These are phyloP conservation scores for Oryzias curvinotus DNA, from an alignment of 2,113 vertebrate genomes.

Conservation along the genomic window DNA sequence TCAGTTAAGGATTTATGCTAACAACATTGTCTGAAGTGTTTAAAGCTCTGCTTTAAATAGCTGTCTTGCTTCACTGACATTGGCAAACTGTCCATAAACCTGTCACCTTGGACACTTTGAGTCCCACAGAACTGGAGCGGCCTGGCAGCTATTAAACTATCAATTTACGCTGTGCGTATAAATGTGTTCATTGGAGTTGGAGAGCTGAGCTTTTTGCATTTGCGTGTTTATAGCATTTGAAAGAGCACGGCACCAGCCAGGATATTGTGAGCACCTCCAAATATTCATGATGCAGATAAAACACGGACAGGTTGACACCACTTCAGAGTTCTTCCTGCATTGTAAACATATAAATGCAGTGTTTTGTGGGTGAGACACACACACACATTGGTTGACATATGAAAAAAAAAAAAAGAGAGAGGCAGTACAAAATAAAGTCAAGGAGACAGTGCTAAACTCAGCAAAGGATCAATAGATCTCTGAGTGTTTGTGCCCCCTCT, in stretches of 20 bases:
- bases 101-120: constrained; percentile 61
- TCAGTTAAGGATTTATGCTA: constrained; percentile 63
- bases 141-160: constrained; percentile 66
- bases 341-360: constrained; percentile 51
- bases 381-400: constrained; percentile 23
- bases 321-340: constrained; percentile 42
- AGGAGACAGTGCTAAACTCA: constrained; percentile 60
- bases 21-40: constrained; percentile 55
- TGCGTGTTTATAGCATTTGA: constrained; percentile 23
- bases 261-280: constrained; percentile 26
- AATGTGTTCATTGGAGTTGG: constrained; percentile 7
- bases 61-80: constrained; percentile 62
- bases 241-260: constrained; percentile 27
- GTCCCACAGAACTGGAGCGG: constrained; percentile 55
- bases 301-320: constrained; percentile 54
- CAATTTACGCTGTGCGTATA: constrained; percentile 49
- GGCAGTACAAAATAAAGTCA: constrained; percentile 59
- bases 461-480: constrained; percentile 64
- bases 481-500: constrained; percentile 50
- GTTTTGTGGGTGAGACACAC: constrained; percentile 21
- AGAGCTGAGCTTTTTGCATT: constrained; percentile 15
- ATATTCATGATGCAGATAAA: constrained; percentile 64
- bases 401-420: constrained; percentile 3
- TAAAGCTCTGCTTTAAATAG: constrained; percentile 67
- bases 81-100: constrained; percentile 70